Conservation (phyloP, 2,113 vertebrate genomes). For the Isurus oxyrinchus region DNA sequence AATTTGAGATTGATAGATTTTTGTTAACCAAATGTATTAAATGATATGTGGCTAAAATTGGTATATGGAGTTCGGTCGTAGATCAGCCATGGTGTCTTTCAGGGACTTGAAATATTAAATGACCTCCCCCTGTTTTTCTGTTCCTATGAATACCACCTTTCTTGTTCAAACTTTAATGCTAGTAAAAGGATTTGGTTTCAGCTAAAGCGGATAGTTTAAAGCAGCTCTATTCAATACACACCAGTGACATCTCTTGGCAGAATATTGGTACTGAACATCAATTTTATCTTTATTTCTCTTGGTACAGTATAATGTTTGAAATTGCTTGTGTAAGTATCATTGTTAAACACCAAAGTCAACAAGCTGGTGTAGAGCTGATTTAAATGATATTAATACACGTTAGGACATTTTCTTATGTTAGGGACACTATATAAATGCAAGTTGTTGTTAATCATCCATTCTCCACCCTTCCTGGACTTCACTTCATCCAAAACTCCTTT, state of each 20-base stretch:
- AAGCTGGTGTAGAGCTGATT: neutral
- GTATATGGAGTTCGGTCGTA: too few relatives aligned
- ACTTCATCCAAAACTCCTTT: neutral
- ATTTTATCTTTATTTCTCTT: neutral
- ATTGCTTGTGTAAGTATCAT: neutral
- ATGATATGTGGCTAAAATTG: too few relatives aligned
- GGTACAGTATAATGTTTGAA: neutral
- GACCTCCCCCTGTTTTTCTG: neutral
- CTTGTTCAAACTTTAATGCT: neutral
- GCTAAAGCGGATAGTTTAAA: neutral
- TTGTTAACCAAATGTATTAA: too few relatives aligned
- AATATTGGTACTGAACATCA: neutral
- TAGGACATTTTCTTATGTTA: neutral
- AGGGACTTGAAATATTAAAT: neutral
- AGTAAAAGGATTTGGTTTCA: neutral
- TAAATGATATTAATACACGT: neutral
- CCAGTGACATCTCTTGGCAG: neutral
- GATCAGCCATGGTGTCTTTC: neutral
- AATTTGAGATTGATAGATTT: too few relatives aligned
- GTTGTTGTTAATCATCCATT: neutral
- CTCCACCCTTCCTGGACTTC: neutral
- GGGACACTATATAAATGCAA: neutral
- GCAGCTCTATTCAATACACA: neutral
- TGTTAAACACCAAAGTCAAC: neutral
- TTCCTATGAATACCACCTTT: neutral